phyloP scores from a whole-genome alignment of 2,113 vertebrate species.

The Abramis brama region DNA sequence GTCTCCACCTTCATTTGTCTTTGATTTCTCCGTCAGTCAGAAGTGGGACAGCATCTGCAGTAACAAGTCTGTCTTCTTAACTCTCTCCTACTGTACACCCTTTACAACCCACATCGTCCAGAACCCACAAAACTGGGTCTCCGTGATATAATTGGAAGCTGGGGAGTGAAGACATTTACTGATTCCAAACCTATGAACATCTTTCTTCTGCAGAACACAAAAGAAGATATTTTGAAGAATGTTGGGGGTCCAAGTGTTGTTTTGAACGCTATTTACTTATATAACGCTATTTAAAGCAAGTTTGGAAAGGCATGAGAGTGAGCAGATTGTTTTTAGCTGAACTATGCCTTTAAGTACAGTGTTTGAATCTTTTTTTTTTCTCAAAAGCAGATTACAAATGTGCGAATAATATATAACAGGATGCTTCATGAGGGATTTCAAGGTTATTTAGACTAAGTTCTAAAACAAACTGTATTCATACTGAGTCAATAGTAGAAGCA shows the following conservation, averaged over 20 bases:
- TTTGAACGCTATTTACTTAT: neutral
- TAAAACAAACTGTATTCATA: neutral
- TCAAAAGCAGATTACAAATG: slow-evolving; percentile 11
- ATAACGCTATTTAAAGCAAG: neutral
- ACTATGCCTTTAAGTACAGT: neutral
- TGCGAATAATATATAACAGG: slow-evolving; percentile 1
- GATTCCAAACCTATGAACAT: neutral
- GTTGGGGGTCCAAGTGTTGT: neutral
- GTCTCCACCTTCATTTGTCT: slow-evolving; percentile 77
- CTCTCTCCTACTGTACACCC: slow-evolving; percentile 55
- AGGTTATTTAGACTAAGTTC: neutral
- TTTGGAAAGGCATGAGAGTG: too few relatives aligned
- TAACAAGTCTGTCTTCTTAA: slow-evolving; percentile 50
- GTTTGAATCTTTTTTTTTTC: neutral
- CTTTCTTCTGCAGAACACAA: neutral
- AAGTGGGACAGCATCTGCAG: slow-evolving; percentile 68
- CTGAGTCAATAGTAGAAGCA: slow-evolving; percentile 54
- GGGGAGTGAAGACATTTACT: neutral
- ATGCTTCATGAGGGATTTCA: neutral
- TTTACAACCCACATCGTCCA: slow-evolving; percentile 32
- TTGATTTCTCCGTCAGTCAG: slow-evolving; percentile 58
- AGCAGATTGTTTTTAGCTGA: neutral
- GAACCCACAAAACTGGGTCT: slow-evolving; percentile 48
- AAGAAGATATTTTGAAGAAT: neutral
- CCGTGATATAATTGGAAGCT: slow-evolving; percentile 4